Conservation (phyloP, 2,113 vertebrate species). For the Thalassarche chlororhynchos region DNA sequence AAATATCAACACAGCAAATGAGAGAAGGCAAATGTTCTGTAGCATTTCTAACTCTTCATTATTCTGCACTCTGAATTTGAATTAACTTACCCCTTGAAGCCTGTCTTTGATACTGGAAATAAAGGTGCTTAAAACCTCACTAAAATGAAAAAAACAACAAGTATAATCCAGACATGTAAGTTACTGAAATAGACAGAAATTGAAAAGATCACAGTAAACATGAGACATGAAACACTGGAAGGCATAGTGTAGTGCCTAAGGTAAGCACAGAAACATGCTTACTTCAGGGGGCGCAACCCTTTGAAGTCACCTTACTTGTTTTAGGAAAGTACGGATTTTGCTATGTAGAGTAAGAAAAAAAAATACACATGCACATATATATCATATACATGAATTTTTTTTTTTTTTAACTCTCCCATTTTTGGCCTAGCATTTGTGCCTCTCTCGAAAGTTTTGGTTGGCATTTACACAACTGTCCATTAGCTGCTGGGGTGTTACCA, state of each 20-base stretch:
- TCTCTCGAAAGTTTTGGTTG: not conserved
- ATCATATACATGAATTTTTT: not conserved
- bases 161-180: not conserved
- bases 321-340: not conserved
- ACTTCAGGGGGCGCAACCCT: not conserved
- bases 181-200: not conserved
- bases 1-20: not conserved
- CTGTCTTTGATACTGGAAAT: constrained; percentile 78
- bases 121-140: constrained; percentile 81
- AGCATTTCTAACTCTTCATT: not conserved
- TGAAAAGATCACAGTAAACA: not conserved
- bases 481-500: not conserved
- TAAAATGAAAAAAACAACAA: constrained; percentile 60
- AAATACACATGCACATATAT: not conserved
- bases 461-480: not conserved
- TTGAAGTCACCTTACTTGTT: not conserved
- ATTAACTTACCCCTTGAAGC: constrained; percentile 83
- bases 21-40: not conserved
- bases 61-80: not conserved
- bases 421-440: not conserved
- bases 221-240: not conserved
- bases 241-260: not conserved
- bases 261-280: not conserved
- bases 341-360: not conserved
- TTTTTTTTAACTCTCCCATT: not conserved